These are phyloP conservation scores for Orchesella flavescens DNA, from an alignment of 2,888 invertebrate species.

Conservation along the genomic window DNA sequence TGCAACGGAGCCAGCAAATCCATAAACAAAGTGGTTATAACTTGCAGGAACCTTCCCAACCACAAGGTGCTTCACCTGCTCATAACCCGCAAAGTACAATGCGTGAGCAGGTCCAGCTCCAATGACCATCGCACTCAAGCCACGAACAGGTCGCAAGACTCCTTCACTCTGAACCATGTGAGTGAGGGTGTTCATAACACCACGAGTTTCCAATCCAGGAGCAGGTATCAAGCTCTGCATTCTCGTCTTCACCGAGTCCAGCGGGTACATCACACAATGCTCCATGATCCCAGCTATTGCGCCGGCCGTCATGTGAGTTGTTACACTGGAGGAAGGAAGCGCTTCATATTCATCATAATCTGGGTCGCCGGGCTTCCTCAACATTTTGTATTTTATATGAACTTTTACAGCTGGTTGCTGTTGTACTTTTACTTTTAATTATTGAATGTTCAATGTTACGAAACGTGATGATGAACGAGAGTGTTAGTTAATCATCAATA, in stretches of 20 bases:
- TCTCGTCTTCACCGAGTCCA: conserved; percentile 99
- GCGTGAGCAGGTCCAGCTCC: conserved; percentile 99
- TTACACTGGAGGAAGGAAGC: conserved; percentile 86
- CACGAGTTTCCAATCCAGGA: conserved; percentile 82
- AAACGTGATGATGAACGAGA: too few relatives aligned
- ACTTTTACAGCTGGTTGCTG: too few relatives aligned
- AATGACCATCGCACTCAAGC: conserved; percentile 91
- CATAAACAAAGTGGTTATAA: conserved; percentile 76
- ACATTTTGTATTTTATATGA: conserved; percentile 28
- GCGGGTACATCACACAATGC: conserved; percentile 99
- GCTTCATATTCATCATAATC: conserved; percentile 88
- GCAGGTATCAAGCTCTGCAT: conserved; percentile 94
- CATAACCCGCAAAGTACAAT: conserved; percentile 97
- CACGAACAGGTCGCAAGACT: conserved; percentile 90
- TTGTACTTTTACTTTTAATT: too few relatives aligned
- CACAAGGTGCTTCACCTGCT: conserved; percentile 89
- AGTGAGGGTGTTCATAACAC: conserved; percentile 87
- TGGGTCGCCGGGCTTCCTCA: conserved; percentile 54
- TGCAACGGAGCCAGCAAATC: conserved; percentile 89
- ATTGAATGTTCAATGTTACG: too few relatives aligned
- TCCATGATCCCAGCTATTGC: conserved; percentile 98
- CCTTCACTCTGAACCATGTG: conserved; percentile 95
- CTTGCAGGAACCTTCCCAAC: conserved; percentile 75
- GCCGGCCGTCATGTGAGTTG: conserved; percentile 95
- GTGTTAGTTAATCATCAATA: too few relatives aligned